Evolutionary conservation across 2,888 invertebrate genomes (phyloP).

Genomic region (Cerceris ruficornis): DNA sequence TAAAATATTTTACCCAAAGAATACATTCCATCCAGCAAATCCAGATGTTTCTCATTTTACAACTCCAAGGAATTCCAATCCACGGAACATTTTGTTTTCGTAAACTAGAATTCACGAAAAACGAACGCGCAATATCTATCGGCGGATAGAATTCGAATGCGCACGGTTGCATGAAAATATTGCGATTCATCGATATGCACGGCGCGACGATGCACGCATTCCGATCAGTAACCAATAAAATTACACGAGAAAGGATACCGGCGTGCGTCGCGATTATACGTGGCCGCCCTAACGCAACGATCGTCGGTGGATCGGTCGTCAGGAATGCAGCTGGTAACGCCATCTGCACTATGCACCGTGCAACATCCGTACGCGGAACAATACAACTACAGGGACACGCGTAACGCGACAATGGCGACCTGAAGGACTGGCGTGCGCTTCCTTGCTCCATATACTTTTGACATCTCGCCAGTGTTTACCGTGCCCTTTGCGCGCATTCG

Average conservation of each 20-base stretch:
- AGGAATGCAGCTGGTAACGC: conserved; percentile 49
- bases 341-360: conserved; percentile 58
- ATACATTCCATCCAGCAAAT: too few species aligned
- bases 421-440: conserved; percentile 74
- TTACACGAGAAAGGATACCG: not conserved
- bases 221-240: not conserved
- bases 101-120: too few species aligned
- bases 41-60: too few species aligned
- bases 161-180: too few species aligned
- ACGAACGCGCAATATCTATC: too few species aligned
- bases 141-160: too few species aligned
- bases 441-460: conserved; percentile 64
- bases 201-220: not conserved
- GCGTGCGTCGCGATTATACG: not conserved
- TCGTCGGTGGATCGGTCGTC: not conserved
- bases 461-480: conserved; percentile 59
- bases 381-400: conserved; percentile 69
- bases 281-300: not conserved
- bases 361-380: conserved; percentile 39
- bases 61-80: too few species aligned
- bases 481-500: conserved; percentile 36
- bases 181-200: not conserved
- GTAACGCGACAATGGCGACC: conserved; percentile 78
- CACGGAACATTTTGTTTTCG: too few species aligned
- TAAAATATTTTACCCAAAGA: too few species aligned